Evolutionary conservation across 2,797 vertebrate species (phyloP).

Genomic region (Rhinophrynus dorsalis): DNA sequence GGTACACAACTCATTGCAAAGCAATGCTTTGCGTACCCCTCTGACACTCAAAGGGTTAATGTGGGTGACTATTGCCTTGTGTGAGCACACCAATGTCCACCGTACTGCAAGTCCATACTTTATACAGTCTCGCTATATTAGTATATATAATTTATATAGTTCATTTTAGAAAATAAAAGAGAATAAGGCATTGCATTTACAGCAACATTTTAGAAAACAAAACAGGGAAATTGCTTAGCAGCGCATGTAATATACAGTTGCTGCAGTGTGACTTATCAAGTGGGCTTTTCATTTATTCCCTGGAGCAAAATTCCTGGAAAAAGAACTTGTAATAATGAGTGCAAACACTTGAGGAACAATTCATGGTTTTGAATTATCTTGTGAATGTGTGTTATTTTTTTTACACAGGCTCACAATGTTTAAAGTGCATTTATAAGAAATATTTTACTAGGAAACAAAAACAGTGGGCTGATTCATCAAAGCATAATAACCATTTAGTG

Average conservation of each 20-base stretch:
- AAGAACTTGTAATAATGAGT: not conserved
- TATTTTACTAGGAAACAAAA: constrained; percentile 15
- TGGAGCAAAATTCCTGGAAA: not conserved
- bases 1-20: too few species aligned
- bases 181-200: too few species aligned
- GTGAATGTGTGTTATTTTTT: constrained; percentile 6
- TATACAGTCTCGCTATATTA: too few species aligned
- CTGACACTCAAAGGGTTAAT: too few species aligned
- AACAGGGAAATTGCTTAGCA: not conserved
- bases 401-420: constrained; percentile 1
- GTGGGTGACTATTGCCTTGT: too few species aligned
- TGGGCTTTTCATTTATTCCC: not conserved
- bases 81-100: too few species aligned
- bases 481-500: not conserved
- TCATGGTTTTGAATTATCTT: constrained; percentile 6
- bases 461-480: constrained; percentile 7
- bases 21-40: too few species aligned
- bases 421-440: constrained; percentile 7
- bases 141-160: too few species aligned
- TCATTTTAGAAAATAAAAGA: too few species aligned
- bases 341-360: not conserved
- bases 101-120: too few species aligned
- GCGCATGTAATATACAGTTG: not conserved
- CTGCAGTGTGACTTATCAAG: not conserved
- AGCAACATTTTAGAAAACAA: too few species aligned